Percentiles rank a stretch among this genome's conserved stretches.
phyloP scores from a whole-genome alignment of 2,888 invertebrate species.

The Gymnocheta viridis region DNA sequence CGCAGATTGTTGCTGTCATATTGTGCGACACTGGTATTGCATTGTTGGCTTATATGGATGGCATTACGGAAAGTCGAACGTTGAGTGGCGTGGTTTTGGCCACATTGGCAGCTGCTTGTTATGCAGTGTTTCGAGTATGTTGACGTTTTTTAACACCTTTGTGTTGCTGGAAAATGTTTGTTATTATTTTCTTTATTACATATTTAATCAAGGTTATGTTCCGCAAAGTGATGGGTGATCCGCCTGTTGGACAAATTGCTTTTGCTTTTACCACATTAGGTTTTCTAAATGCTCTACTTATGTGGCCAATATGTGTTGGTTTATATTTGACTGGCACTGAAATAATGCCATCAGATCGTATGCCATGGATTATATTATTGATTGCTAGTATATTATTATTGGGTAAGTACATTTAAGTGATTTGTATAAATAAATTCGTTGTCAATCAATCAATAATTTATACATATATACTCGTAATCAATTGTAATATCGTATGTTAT shows the following conservation, averaged over 20 bases:
- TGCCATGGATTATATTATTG: constrained; percentile 94
- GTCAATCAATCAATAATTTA: constrained; percentile 22
- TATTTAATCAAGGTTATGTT: constrained; percentile 89
- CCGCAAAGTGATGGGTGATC: constrained; percentile 96
- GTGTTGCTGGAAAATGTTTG: constrained; percentile 48
- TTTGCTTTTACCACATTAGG: constrained; percentile 96
- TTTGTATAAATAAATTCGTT: not conserved
- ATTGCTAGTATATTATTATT: constrained; percentile 91
- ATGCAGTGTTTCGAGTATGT: constrained; percentile 94
- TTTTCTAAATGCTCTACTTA: constrained; percentile 91
- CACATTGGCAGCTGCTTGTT: constrained; percentile 94
- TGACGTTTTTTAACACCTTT: constrained; percentile 45
- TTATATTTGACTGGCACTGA: constrained; percentile 94
- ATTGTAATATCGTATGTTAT: not conserved
- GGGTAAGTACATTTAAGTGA: constrained; percentile 83
- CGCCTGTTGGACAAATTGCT: constrained; percentile 95
- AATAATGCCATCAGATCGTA: constrained; percentile 89
- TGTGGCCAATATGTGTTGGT: constrained; percentile 95
- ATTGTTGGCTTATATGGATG: constrained; percentile 96
- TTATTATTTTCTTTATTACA: constrained; percentile 64
- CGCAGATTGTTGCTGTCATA: constrained; percentile 96
- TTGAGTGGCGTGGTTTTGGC: constrained; percentile 95
- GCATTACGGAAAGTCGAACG: constrained; percentile 94
- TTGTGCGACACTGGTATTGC: constrained; percentile 97
- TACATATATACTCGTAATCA: too few relatives aligned